Evolutionary conservation across 2,797 vertebrate genomes (phyloP).

Genomic region (Sorex maritimensis): DNA sequence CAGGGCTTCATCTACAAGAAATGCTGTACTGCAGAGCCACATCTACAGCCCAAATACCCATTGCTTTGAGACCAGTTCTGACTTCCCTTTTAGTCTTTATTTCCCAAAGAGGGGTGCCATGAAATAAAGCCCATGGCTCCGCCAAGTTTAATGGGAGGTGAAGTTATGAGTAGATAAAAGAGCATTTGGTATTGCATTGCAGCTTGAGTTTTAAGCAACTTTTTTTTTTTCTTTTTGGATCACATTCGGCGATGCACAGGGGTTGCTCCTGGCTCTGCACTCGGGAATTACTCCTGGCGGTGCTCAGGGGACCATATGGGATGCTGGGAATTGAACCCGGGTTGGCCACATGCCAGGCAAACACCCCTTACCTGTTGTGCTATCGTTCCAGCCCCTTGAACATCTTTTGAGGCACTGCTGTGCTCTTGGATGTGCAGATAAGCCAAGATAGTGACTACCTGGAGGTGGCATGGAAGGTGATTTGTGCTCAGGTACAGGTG

Average conservation of each 20-base stretch:
- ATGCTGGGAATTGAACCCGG: too few species aligned
- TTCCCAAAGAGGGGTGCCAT: slow-evolving; percentile 29
- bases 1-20: not conserved
- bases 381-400: too few species aligned
- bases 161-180: slow-evolving; percentile 4
- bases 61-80: not conserved
- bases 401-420: slow-evolving; percentile 31
- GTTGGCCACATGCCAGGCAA: too few species aligned
- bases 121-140: not conserved
- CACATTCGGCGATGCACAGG: too few species aligned
- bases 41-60: not conserved
- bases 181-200: not conserved
- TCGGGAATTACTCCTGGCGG: too few species aligned
- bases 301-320: too few species aligned
- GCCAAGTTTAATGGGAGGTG: not conserved
- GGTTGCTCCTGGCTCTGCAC: too few species aligned
- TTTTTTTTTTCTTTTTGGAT: not conserved
- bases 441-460: not conserved
- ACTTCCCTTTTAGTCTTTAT: not conserved
- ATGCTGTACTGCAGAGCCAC: too few species aligned
- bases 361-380: too few species aligned
- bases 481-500: not conserved
- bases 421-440: not conserved
- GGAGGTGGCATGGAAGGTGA: not conserved
- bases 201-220: not conserved